Evolutionary conservation across 1,140 invertebrate species (phyloP).

Genomic region (Drosophila nasuta): DNA sequence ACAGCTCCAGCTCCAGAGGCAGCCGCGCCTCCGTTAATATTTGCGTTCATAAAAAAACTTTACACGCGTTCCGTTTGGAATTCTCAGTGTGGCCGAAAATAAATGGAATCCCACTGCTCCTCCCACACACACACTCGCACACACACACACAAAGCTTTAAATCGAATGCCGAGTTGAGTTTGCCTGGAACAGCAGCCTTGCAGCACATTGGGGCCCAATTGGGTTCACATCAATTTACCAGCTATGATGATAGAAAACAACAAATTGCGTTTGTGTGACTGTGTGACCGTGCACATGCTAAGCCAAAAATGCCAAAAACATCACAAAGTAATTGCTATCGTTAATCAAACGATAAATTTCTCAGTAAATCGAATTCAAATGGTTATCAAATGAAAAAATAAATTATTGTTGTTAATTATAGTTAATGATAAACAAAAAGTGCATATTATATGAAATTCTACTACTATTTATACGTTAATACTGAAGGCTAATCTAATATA

Average conservation of each 20-base stretch:
- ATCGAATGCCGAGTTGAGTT: constrained; percentile 2
- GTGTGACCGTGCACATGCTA: constrained; percentile 19
- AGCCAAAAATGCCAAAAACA: neutral
- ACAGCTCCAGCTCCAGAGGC: constrained; percentile 29
- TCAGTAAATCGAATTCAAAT: neutral
- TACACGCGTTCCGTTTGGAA: constrained; percentile 1
- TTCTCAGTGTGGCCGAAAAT: neutral
- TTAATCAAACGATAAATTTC: neutral
- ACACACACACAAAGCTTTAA: neutral
- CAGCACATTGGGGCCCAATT: constrained; percentile 28
- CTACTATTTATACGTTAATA: too few relatives aligned
- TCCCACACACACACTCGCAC: too few relatives aligned
- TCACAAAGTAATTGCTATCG: neutral
- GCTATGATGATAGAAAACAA: constrained; percentile 32
- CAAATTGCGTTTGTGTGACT: constrained; percentile 45
- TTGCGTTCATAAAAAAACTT: constrained; percentile 61
- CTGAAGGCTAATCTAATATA: too few relatives aligned
- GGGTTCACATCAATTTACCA: constrained; percentile 30
- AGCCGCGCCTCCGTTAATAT: constrained; percentile 55
- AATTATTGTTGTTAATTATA: too few relatives aligned
- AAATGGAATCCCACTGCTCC: neutral
- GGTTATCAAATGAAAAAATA: neutral
- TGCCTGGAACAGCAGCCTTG: constrained; percentile 5
- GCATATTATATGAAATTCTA: too few relatives aligned
- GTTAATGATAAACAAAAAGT: too few relatives aligned